Conservation (phyloP, 2,113 vertebrate species). For the Garra rufa region DNA sequence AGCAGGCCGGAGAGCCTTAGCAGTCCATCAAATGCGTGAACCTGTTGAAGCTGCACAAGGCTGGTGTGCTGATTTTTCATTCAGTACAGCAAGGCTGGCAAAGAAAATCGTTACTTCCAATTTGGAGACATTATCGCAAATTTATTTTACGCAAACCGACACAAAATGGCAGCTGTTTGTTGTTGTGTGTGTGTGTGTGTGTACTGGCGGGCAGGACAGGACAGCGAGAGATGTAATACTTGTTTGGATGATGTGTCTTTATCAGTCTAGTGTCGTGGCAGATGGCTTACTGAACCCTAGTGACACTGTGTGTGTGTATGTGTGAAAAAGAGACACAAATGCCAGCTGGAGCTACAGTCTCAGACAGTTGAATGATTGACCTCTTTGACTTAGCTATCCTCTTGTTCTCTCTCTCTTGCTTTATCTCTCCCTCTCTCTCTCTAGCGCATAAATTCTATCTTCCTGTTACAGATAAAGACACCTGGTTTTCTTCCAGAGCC, state of each 20-base stretch:
- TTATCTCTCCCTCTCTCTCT: conserved; percentile 11
- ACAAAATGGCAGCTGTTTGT: conserved; percentile 18
- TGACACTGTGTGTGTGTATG: not conserved
- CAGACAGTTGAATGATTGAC: conserved; percentile 47
- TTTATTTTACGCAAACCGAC: not conserved
- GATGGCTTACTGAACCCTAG: conserved; percentile 38
- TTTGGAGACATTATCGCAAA: not conserved
- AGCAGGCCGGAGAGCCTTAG: not conserved
- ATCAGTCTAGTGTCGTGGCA: conserved; percentile 26
- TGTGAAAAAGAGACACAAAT: not conserved
- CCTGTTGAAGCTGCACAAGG: not conserved
- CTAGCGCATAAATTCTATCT: not conserved
- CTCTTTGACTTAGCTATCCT: conserved; percentile 43
- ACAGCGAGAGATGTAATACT: conserved; percentile 24
- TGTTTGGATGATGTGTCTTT: conserved; percentile 35
- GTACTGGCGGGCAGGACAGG: not conserved
- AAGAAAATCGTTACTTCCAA: not conserved
- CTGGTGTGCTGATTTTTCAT: not conserved
- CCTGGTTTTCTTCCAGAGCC: not conserved
- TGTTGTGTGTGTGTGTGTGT: conserved; percentile 9
- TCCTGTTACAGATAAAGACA: not conserved
- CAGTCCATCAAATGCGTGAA: not conserved
- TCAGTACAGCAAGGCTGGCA: not conserved
- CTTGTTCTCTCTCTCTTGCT: conserved; percentile 27
- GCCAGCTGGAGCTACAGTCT: conserved; percentile 31